Percentiles rank a stretch among this genome's conserved stretches.
Conservation (phyloP, 2,888 invertebrate species). For the Crepidodera aurea region DNA sequence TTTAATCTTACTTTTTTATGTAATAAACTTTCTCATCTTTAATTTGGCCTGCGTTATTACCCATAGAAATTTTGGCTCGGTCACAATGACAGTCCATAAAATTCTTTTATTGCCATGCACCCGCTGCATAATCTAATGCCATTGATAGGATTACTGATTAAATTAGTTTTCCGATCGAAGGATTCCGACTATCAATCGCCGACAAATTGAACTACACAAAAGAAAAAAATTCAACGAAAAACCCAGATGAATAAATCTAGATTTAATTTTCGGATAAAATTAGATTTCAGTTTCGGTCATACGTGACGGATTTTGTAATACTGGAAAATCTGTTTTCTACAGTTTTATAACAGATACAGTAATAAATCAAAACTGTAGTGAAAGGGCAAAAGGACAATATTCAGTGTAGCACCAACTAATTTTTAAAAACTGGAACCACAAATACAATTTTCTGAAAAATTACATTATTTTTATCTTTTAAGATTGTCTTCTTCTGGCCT, state of each 20-base stretch:
- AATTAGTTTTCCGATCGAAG: slow-evolving; percentile 20
- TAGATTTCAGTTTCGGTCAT: no score
- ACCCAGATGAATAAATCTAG: not conserved
- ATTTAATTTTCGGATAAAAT: not conserved
- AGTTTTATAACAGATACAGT: no score
- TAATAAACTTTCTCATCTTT: not conserved
- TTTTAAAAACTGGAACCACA: no score
- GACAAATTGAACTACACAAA: slow-evolving; percentile 5
- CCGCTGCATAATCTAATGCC: slow-evolving; percentile 22
- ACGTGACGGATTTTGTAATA: no score
- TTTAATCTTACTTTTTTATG: not conserved
- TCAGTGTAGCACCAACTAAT: no score
- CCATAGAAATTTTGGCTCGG: slow-evolving; percentile 18
- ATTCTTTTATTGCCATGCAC: slow-evolving; percentile 24
- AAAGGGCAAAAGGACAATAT: no score
- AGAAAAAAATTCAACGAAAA: not conserved
- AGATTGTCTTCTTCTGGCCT: no score
- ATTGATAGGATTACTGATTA: slow-evolving; percentile 21
- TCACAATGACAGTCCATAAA: slow-evolving; percentile 21
- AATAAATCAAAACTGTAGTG: no score
- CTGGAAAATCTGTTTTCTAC: no score
- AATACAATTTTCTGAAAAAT: no score
- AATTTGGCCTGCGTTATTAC: slow-evolving; percentile 13
- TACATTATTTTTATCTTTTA: no score
- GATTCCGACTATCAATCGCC: slow-evolving; percentile 13